These are phyloP conservation scores for Camponotus vicinus DNA, from an alignment of 1,140 invertebrate genomes.

Conservation along the genomic window DNA sequence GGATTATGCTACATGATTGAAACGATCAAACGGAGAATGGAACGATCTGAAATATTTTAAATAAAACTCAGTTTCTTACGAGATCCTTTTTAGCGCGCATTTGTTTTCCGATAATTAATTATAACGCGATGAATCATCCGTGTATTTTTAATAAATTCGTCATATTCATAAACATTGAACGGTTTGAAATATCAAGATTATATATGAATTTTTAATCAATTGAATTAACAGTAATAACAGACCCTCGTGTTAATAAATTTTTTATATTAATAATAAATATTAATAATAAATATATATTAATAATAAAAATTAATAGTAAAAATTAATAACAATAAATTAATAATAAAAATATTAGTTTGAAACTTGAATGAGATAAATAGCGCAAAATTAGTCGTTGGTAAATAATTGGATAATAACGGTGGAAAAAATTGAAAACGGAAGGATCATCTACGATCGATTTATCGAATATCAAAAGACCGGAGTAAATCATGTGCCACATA, in stretches of 20 bases:
- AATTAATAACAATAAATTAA: not conserved
- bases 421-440: not conserved
- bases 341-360: slow-evolving; percentile 4
- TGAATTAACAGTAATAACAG: not conserved
- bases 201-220: not conserved
- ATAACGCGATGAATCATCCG: not conserved
- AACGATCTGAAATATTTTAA: slow-evolving; percentile 3
- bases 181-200: not conserved
- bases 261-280: not conserved
- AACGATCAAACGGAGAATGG: not conserved
- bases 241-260: not conserved
- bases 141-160: not conserved
- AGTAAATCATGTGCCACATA: slow-evolving; percentile 26
- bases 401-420: not conserved
- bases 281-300: not conserved
- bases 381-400: not conserved
- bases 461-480: not conserved
- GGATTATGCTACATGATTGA: slow-evolving; percentile 10
- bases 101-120: not conserved
- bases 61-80: not conserved
- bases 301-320: not conserved
- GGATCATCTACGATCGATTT: not conserved
- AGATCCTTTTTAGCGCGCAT: not conserved
- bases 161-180: not conserved
- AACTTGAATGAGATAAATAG: not conserved